These are phyloP conservation scores for Crotalus viridis DNA, from an alignment of 2,113 vertebrate species.

Conservation along the genomic window DNA sequence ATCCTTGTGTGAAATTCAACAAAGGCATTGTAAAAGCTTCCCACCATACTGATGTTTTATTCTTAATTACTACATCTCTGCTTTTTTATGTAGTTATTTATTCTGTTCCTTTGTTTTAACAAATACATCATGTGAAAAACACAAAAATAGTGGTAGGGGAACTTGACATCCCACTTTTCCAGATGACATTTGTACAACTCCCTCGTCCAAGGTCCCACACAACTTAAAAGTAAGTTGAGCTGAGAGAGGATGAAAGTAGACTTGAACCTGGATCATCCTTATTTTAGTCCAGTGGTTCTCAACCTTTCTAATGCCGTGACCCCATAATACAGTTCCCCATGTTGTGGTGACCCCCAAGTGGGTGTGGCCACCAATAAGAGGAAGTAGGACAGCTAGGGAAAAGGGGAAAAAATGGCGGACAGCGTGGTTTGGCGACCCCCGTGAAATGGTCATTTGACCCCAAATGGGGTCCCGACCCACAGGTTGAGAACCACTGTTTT, in stretches of 20 bases:
- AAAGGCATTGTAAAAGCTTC: neutral
- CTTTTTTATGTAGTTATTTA: neutral
- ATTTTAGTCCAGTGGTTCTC: no score
- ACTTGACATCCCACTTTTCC: neutral
- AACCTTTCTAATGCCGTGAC: no score
- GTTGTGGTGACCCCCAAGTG: no score
- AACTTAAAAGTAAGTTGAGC: neutral
- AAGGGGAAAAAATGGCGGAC: no score
- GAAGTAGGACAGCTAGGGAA: no score
- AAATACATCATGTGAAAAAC: neutral
- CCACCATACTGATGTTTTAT: neutral
- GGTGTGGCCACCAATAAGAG: no score
- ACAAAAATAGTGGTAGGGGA: neutral
- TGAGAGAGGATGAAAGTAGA: neutral
- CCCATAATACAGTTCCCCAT: no score
- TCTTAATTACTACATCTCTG: neutral
- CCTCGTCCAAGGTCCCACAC: neutral
- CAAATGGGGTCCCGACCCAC: no score
- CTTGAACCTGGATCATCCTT: no score
- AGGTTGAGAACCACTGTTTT: no score
- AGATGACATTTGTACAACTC: neutral
- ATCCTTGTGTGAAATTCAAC: neutral
- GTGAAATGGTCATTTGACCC: no score
- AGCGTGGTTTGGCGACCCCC: no score
- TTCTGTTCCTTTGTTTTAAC: neutral